Evolutionary conservation across 2,113 vertebrate genomes (phyloP), one percentile per base, ranked within the genome.

Genomic region (Takifugu flavidus): DNA sequence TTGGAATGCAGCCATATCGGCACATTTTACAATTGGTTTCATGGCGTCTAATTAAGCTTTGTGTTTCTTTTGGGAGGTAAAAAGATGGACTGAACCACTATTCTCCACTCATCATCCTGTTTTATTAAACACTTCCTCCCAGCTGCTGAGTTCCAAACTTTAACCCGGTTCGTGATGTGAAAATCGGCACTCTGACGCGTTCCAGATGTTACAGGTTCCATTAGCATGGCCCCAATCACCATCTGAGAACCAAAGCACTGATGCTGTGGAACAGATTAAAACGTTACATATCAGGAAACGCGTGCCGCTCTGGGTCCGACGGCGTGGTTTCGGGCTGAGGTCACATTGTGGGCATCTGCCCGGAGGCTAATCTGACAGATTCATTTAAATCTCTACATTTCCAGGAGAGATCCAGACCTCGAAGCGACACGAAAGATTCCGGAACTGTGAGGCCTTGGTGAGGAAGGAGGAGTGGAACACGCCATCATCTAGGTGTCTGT

Each of bases 151-250:
- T 58, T 53, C 25, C 61, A 45, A 65, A 62, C 25, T 59, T 11
- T 29, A 28, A 47, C 42, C 45, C 11, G 25, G 26, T 3, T 20
- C 62, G 68, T 25, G 42, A 62, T 42, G 49, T 69, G 55, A 65
- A 65, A 47, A 6, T 49, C 57, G 25, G 39, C 43, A 45, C 4
- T 65, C 55, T 61, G 59, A 72, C 56, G 0, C 12, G 8, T 50
- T 66, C 72, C 83, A 88, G 74, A 84, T 86, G 86, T 79, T 82
- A 61, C 3, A 25, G 59, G 43, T 73, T 77, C 73, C 39, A 78
- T 65, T 72, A 52, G 56, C 46, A 56, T 15, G 20, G 20, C 20
- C 20, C 20, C 20, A 20, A 20, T 20, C 20, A 20, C 20, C 20
- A 20, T 20, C 20, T 20, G 20, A 20, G 20, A 20, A 20, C 20